Conservation (phyloP, 2,888 invertebrate species). For the Pyralis farinalis region DNA sequence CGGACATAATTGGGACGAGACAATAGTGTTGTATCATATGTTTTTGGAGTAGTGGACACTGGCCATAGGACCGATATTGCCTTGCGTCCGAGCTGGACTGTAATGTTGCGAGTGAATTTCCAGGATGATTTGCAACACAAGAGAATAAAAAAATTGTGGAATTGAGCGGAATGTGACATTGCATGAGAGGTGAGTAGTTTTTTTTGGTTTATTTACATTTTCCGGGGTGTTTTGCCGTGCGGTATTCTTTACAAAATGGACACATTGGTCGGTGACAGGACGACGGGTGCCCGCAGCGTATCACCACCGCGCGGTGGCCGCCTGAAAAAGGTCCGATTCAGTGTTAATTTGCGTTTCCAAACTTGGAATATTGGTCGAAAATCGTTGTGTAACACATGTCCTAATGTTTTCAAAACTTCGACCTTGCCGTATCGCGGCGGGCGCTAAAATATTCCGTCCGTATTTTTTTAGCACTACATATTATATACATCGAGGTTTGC, state of each 20-base stretch:
- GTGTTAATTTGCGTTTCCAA: slow-evolving; percentile 20
- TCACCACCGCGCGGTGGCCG: slow-evolving; percentile 35
- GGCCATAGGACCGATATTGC: slow-evolving; percentile 78
- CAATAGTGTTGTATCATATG: slow-evolving; percentile 77
- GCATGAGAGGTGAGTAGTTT: slow-evolving; percentile 74
- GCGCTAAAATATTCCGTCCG: slow-evolving; percentile 36
- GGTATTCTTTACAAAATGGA: slow-evolving; percentile 63
- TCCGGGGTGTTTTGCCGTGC: slow-evolving; percentile 46
- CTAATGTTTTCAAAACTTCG: slow-evolving; percentile 47
- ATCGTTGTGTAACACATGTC: slow-evolving; percentile 64
- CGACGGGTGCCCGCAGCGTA: slow-evolving; percentile 46
- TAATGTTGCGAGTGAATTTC: slow-evolving; percentile 74
- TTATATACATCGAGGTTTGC: not conserved
- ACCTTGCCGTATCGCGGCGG: slow-evolving; percentile 37
- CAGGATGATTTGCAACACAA: slow-evolving; percentile 73
- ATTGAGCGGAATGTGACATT: slow-evolving; percentile 81
- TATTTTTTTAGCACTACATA: slow-evolving; percentile 4
- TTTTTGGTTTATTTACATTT: slow-evolving; percentile 75
- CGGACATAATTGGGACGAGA: slow-evolving; percentile 52
- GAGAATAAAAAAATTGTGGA: slow-evolving; percentile 69
- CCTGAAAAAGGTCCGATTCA: slow-evolving; percentile 34
- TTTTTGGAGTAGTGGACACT: slow-evolving; percentile 76
- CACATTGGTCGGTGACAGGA: slow-evolving; percentile 57
- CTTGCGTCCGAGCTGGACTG: slow-evolving; percentile 72
- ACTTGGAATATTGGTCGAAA: slow-evolving; percentile 31